A percentile compares a stretch with the other conserved stretches of the same genome.
Conservation (phyloP, 2,797 vertebrate species). For the Tachyglossus aculeatus region DNA sequence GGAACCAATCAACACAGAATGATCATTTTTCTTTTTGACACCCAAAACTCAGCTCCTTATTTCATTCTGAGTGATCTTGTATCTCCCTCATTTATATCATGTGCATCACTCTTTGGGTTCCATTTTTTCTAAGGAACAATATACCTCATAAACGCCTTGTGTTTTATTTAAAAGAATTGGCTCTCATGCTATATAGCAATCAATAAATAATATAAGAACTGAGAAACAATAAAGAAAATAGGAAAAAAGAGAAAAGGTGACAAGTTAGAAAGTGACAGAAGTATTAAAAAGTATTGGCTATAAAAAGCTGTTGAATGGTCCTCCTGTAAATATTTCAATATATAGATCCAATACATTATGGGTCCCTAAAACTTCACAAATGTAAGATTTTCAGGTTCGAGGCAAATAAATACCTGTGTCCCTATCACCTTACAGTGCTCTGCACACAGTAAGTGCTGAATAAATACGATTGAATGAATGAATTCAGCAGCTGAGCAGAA, state of each 20-base stretch:
- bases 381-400: neutral
- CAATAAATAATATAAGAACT: constrained; percentile 7
- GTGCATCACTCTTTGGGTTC: too few species aligned
- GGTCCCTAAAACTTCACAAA: constrained; percentile 56
- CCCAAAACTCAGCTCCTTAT: too few species aligned
- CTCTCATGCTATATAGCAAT: constrained; percentile 13
- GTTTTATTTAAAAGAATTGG: constrained; percentile 32
- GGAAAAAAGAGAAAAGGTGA: constrained; percentile 8
- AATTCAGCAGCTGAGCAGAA: constrained; percentile 35
- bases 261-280: constrained; percentile 3
- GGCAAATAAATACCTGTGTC: neutral
- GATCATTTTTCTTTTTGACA: too few species aligned
- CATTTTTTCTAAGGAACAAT: neutral
- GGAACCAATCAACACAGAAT: too few species aligned
- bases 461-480: neutral
- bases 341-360: constrained; percentile 29
- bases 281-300: constrained; percentile 44
- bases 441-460: neutral
- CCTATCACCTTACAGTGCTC: neutral
- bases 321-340: constrained; percentile 49
- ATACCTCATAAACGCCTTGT: constrained; percentile 22
- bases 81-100: too few species aligned
- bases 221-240: constrained; percentile 10
- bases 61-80: too few species aligned
- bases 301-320: constrained; percentile 51